Conservation (phyloP, 2,113 vertebrate genomes). For the Nannobrachium achirus region DNA sequence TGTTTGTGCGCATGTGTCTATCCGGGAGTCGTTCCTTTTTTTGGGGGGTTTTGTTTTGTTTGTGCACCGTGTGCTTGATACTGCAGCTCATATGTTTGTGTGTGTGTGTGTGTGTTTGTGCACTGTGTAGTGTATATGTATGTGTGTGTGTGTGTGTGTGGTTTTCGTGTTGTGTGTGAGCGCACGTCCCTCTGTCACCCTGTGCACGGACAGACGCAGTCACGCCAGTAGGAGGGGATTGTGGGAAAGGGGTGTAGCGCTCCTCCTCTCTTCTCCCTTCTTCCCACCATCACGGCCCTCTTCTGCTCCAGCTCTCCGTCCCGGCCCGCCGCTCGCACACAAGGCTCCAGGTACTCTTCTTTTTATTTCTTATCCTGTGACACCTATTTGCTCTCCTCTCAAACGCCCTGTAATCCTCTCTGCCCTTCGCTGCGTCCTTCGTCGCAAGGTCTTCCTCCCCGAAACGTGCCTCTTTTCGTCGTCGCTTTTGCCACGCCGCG, state of each 20-base stretch:
- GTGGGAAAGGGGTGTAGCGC: constrained; percentile 77
- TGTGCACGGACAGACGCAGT: constrained; percentile 69
- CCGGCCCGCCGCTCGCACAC: constrained; percentile 64
- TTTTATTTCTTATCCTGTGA: constrained; percentile 54
- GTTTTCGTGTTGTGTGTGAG: constrained; percentile 57
- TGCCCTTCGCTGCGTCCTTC: constrained; percentile 27
- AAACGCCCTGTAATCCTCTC: constrained; percentile 44
- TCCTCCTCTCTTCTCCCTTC: constrained; percentile 76
- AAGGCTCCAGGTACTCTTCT: constrained; percentile 74
- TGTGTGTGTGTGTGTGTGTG: constrained; percentile 40
- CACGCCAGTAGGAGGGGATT: constrained; percentile 79
- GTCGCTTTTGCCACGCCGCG: constrained; percentile 67
- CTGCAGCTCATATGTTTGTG: constrained; percentile 18
- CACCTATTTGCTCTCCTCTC: constrained; percentile 51
- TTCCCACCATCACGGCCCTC: constrained; percentile 80
- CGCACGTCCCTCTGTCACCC: constrained; percentile 75
- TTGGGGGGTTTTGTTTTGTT: constrained; percentile 21
- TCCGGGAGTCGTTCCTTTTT: constrained; percentile 17
- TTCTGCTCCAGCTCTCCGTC: constrained; percentile 73
- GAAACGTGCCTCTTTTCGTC: constrained; percentile 44
- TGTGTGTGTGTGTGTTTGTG: constrained; percentile 37
- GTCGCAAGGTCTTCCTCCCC: constrained; percentile 40
- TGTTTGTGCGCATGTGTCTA: background rate
- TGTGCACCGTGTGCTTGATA: constrained; percentile 44
- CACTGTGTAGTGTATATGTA: constrained; percentile 1